Conservation (phyloP, 2,113 vertebrate genomes). For the Benitochromis conjunctus region DNA sequence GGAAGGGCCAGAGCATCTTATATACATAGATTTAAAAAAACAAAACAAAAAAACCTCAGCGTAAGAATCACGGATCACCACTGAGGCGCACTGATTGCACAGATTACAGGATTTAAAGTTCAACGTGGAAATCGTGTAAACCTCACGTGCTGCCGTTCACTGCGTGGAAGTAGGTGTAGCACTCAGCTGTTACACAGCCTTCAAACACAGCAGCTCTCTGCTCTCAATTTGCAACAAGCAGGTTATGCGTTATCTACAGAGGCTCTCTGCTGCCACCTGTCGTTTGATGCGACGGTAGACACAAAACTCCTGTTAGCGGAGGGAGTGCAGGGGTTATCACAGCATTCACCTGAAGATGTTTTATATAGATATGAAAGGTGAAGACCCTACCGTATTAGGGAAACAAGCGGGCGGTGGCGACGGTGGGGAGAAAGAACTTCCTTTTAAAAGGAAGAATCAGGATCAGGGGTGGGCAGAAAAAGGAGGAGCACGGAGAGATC, state of each 20-base stretch:
- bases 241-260: background rate
- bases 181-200: background rate
- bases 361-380: background rate
- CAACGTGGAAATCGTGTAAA: background rate
- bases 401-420: background rate
- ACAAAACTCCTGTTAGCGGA: background rate
- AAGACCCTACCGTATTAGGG: background rate
- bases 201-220: background rate
- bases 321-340: background rate
- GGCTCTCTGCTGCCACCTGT: slow-evolving; percentile 34
- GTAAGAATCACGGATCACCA: background rate
- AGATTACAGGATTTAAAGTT: rapidly evolving
- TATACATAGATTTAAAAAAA: background rate
- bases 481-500: background rate
- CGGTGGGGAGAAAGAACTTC: background rate
- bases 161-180: background rate
- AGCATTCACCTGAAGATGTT: background rate
- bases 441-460: background rate
- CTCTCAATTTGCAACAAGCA: background rate
- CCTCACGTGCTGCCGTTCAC: background rate
- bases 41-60: background rate
- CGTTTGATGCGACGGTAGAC: background rate
- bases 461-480: background rate
- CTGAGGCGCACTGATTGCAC: background rate
- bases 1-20: background rate